phyloP scores from a whole-genome alignment of 2,888 invertebrate genomes.

The Arctia plantaginis region DNA sequence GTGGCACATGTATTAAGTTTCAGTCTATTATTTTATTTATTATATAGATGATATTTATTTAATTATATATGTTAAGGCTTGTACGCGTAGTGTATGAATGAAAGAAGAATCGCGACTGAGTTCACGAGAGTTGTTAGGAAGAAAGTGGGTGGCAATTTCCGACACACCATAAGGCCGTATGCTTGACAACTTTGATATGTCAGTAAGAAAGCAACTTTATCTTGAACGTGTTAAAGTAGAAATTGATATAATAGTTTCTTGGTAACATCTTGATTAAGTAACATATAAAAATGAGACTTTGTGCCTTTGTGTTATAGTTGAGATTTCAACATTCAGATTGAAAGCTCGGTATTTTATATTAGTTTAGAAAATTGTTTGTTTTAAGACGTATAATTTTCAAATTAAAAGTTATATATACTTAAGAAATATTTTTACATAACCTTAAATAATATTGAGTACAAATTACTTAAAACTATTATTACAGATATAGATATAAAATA shows the following conservation, averaged over 20 bases:
- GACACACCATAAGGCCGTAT: constrained; percentile 27
- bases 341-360: constrained; percentile 33
- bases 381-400: constrained; percentile 40
- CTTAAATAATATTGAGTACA: constrained; percentile 6
- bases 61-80: constrained; percentile 4
- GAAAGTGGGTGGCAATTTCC: constrained; percentile 52
- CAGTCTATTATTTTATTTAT: constrained; percentile 24
- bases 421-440: constrained; percentile 50
- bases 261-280: not conserved
- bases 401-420: constrained; percentile 46
- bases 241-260: not conserved
- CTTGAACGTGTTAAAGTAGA: not conserved
- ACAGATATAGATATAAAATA: not conserved
- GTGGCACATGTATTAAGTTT: constrained; percentile 21
- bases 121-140: constrained; percentile 31
- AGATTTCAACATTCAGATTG: not conserved
- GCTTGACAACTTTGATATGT: constrained; percentile 21
- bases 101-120: constrained; percentile 24
- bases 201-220: constrained; percentile 6
- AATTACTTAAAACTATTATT: constrained; percentile 3
- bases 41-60: too few relatives aligned
- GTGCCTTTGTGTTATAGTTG: not conserved
- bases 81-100: constrained; percentile 29
- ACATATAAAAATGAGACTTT: not conserved
- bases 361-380: constrained; percentile 47